phyloP scores from a whole-genome alignment of 1,140 invertebrate species.

The Sitobion miscanthi region DNA sequence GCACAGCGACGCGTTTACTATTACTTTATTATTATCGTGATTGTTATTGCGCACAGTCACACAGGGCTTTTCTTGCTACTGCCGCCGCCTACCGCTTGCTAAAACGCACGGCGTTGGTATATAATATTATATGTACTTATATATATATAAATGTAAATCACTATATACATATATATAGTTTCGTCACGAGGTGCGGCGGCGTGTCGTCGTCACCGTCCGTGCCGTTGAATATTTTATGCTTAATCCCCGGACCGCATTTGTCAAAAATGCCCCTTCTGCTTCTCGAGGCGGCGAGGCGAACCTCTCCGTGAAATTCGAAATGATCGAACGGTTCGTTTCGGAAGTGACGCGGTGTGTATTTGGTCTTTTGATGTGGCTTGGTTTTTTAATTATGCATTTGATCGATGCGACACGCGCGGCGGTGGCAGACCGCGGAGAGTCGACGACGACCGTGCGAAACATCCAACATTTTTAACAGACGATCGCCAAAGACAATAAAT shows the following conservation, averaged over 20 bases:
- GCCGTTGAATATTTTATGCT: conserved; percentile 54
- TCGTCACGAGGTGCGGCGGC: not conserved
- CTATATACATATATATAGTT: not conserved
- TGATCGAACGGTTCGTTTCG: conserved; percentile 49
- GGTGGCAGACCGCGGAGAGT: not conserved
- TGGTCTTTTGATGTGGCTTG: conserved; percentile 31
- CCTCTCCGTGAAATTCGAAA: conserved; percentile 44
- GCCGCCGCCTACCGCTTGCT: not conserved
- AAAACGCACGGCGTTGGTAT: not conserved
- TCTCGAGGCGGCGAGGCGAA: not conserved
- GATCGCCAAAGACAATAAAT: not conserved
- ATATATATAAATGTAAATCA: not conserved
- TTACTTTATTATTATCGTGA: conserved; percentile 1
- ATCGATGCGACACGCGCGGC: conserved; percentile 28
- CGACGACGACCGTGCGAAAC: conserved; percentile 14
- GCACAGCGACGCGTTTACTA: not conserved
- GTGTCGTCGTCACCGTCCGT: conserved; percentile 2
- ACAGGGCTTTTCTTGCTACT: not conserved
- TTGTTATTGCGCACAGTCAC: not conserved
- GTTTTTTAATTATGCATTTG: conserved; percentile 42
- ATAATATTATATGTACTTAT: too few species aligned
- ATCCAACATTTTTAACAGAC: not conserved
- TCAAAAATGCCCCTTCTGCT: conserved; percentile 37
- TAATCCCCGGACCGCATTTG: conserved; percentile 53
- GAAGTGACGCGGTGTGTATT: conserved; percentile 35